A percentile compares a stretch with the other conserved stretches of the same genome.
Conservation (phyloP, 37 sponge, comb jelly and placozoan genomes). For the Mnemiopsis leidyi region DNA sequence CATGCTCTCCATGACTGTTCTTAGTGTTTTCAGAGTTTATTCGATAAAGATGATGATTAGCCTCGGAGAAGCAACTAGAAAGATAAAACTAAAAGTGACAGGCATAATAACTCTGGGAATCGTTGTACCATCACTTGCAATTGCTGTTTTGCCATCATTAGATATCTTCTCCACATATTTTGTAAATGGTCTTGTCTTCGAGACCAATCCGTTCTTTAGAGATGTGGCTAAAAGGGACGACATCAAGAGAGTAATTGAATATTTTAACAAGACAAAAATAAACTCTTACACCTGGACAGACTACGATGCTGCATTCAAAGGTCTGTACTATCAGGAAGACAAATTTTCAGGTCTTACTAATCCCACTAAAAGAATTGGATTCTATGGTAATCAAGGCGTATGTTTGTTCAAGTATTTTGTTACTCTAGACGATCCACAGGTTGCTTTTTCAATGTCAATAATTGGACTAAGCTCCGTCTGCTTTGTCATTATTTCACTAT, state of each 20-base stretch:
- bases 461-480: not conserved
- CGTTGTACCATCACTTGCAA: not conserved
- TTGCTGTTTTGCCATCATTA: not conserved
- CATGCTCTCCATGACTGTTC: slow-evolving; percentile 44
- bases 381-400: slow-evolving; percentile 59
- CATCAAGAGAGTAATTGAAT: not conserved
- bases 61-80: not conserved
- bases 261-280: not conserved
- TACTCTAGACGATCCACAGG: not conserved
- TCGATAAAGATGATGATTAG: not conserved
- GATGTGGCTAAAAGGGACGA: not conserved
- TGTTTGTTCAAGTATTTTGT: slow-evolving; percentile 60
- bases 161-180: not conserved
- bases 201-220: not conserved
- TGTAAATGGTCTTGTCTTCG: slow-evolving; percentile 22
- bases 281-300: not conserved
- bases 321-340: not conserved
- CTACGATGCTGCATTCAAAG: not conserved
- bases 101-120: not conserved
- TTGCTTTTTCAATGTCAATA: not conserved
- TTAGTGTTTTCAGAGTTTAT: slow-evolving; percentile 28
- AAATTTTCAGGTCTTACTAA: not conserved
- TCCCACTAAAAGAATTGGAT: not conserved
- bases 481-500: not conserved
- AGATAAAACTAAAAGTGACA: not conserved